Evolutionary conservation across 1,140 invertebrate species (phyloP).

Genomic region (Pentalonia nigronervosa): DNA sequence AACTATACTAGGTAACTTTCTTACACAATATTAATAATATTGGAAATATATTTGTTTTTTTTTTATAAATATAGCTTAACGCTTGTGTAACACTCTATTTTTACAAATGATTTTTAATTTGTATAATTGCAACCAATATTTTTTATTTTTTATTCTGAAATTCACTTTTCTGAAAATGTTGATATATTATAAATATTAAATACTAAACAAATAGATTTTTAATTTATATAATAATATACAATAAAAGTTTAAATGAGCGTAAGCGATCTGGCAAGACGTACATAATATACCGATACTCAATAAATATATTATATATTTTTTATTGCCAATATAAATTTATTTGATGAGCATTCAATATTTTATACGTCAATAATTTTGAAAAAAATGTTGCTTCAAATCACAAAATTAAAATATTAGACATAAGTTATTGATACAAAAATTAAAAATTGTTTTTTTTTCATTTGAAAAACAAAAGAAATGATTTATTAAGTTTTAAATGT

Average conservation of each 20-base stretch:
- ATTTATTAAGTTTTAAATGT: neutral
- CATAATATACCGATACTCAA: neutral
- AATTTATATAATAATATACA: neutral
- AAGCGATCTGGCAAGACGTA: neutral
- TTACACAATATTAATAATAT: neutral
- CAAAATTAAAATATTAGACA: neutral
- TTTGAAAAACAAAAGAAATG: neutral
- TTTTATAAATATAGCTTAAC: neutral
- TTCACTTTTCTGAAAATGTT: neutral
- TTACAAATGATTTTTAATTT: neutral
- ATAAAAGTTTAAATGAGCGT: neutral
- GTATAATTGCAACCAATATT: neutral
- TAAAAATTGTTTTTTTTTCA: no score
- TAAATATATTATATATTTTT: neutral
- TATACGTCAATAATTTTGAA: neutral
- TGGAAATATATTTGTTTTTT: neutral
- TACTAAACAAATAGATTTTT: neutral
- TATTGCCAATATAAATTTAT: neutral
- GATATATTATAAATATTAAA: neutral
- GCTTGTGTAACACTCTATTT: neutral
- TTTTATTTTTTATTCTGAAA: neutral
- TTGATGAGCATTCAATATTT: neutral
- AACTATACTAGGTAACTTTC: neutral
- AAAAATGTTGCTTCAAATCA: neutral
- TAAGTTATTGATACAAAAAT: no score